phyloP scores from a whole-genome alignment of 2,888 invertebrate species.

The Cerceris rybyensis region DNA sequence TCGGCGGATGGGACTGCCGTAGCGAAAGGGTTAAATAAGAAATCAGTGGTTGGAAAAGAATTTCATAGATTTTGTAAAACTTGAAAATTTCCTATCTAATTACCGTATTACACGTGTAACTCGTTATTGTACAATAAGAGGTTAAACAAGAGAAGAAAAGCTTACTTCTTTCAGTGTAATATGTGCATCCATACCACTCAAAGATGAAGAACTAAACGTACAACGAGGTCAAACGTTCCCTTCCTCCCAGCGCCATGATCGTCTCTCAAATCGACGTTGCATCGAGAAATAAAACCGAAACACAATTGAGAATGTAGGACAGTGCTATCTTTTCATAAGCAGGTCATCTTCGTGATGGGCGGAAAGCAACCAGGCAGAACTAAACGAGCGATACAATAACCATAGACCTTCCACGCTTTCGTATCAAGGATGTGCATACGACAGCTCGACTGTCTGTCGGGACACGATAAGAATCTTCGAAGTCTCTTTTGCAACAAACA shows the following conservation, averaged over 20 bases:
- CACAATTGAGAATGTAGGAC: background rate
- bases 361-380: background rate
- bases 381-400: slow-evolving; percentile 1
- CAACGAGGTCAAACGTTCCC: too few species aligned
- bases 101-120: too few species aligned
- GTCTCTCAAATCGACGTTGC: background rate
- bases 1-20: too few species aligned
- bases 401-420: slow-evolving; percentile 11
- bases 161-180: too few species aligned
- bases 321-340: slow-evolving; percentile 25
- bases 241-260: background rate
- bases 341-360: slow-evolving; percentile 16
- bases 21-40: too few species aligned
- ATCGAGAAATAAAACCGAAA: background rate
- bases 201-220: too few species aligned
- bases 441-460: background rate
- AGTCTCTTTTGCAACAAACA: slow-evolving; percentile 19
- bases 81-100: too few species aligned
- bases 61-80: too few species aligned
- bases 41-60: too few species aligned
- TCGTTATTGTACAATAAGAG: too few species aligned
- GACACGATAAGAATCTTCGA: slow-evolving; percentile 35
- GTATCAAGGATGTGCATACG: slow-evolving; percentile 12
- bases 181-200: too few species aligned
- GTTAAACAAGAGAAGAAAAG: too few species aligned